phyloP scores from a whole-genome alignment of 1,140 invertebrate genomes.

The Pectinophora gossypiella region DNA sequence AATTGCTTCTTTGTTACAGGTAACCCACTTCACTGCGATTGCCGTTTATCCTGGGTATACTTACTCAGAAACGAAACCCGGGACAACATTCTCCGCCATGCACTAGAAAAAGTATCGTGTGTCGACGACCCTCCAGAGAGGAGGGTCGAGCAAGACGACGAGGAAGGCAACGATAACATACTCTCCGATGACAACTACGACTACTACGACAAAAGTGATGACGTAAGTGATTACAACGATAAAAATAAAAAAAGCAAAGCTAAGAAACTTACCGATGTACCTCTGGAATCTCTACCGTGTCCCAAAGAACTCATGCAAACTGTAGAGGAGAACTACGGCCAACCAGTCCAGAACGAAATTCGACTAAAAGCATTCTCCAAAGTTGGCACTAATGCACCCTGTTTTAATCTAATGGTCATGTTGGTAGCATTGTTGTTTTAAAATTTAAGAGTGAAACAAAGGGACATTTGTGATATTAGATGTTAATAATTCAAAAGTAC shows the following conservation, averaged over 20 bases:
- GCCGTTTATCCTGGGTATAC: conserved; percentile 80
- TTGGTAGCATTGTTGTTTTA: conserved; percentile 39
- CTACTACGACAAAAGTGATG: conserved; percentile 58
- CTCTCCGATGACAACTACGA: conserved; percentile 54
- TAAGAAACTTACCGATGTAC: conserved; percentile 52
- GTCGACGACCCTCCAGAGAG: conserved; percentile 40
- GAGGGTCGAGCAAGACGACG: conserved; percentile 38
- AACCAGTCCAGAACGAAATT: conserved; percentile 65
- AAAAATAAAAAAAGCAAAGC: conserved; percentile 44
- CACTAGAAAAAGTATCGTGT: conserved; percentile 78
- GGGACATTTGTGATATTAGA: conserved; percentile 69
- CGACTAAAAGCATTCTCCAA: conserved; percentile 57
- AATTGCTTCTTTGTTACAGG: conserved; percentile 68
- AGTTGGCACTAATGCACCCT: conserved; percentile 31
- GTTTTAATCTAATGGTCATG: conserved; percentile 28
- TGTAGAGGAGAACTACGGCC: conserved; percentile 58
- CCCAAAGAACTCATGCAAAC: conserved; percentile 62
- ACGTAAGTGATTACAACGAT: conserved; percentile 32
- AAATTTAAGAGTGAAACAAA: conserved; percentile 24
- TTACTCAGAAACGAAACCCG: conserved; percentile 78
- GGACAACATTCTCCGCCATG: conserved; percentile 73
- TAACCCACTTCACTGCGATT: conserved; percentile 81
- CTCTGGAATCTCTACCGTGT: conserved; percentile 55
- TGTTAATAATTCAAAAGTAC: conserved; percentile 34
- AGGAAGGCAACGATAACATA: conserved; percentile 35